These are phyloP conservation scores for Eupristina koningsbergeri DNA, from an alignment of 1,140 invertebrate genomes.

Conservation along the genomic window DNA sequence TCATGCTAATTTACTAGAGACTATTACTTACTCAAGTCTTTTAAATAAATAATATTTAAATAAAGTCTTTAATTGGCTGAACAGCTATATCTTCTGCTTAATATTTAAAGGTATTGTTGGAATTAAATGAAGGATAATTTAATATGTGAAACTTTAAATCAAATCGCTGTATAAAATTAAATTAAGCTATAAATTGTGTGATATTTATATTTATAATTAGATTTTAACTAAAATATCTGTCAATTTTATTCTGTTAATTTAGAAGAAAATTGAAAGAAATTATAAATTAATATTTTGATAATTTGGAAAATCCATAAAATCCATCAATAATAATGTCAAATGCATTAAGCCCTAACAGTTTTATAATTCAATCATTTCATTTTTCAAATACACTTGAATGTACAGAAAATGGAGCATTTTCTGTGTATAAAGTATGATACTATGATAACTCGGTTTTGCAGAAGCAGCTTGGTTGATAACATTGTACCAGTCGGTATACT, in stretches of 20 bases:
- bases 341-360: constrained; percentile 7
- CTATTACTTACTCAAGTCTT: neutral
- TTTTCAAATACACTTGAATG: constrained; percentile 24
- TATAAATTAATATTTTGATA: too few relatives aligned
- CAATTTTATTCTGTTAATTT: too few relatives aligned
- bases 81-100: too few relatives aligned
- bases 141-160: neutral
- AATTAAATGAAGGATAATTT: neutral
- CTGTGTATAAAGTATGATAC: constrained; percentile 45
- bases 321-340: constrained; percentile 20
- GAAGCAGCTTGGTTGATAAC: constrained; percentile 36
- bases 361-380: constrained; percentile 38
- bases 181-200: too few relatives aligned
- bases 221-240: too few relatives aligned
- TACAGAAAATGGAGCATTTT: constrained; percentile 33
- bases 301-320: too few relatives aligned
- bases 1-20: neutral
- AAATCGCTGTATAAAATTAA: too few relatives aligned
- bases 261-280: too few relatives aligned
- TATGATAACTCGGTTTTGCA: neutral
- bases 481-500: constrained; percentile 37
- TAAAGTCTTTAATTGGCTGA: neutral
- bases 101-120: neutral
- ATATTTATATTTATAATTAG: too few relatives aligned
- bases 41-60: neutral